Evolutionary conservation across 1,140 invertebrate species (phyloP), one percentile per base, ranked within the genome.

Genomic region (Drosophila melanica): DNA sequence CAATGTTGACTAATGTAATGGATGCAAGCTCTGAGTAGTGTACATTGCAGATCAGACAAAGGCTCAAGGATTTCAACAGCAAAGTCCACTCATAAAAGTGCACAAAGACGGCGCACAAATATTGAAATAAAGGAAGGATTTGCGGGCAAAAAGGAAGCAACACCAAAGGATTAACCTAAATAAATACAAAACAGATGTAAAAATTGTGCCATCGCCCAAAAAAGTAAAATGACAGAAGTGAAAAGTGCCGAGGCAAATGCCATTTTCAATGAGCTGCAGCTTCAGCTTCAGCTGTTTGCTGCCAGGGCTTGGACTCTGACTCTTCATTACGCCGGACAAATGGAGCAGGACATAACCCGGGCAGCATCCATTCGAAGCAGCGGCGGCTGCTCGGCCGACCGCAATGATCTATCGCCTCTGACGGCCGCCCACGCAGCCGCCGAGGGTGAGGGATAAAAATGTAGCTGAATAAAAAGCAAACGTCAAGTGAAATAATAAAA

Each of bases 121-220:
- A 86, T 87, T 86, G 71, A 76, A 66, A 81, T 78, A 65, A 86
- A 77, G 81, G 77, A 57, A 70, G 81, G 81, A 81, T 85, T 85
- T 85, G 75, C 57, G 59, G 44, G 12, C 50, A 57, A 67, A 60
- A 75, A 27, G 37, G 7, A 67, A 44, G 14, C 23, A 72, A 42
- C 30, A 64, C 51, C 57, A 65, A 73, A 79, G 84, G 84, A 87
- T 87, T 87, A 87, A 82, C 79, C 84, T 87, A 86, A 87, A 87
- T 87, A 87, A 87, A 89, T 69, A 89, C 50, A 89, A 87, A 87
- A 87, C 73, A 79, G 75, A 73, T 86, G 82, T 77, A 75, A 76
- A 74, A 81, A 81, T 76, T 87, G 79, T 87, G 71, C 75, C 67
- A 86, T 63, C 51, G 44, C 44, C 45, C 59, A 60, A 62, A 55